Percentiles rank a stretch among this genome's conserved stretches.
phyloP scores from a whole-genome alignment of 2,797 vertebrate species.

The Pteronotus mesoamericanus region DNA sequence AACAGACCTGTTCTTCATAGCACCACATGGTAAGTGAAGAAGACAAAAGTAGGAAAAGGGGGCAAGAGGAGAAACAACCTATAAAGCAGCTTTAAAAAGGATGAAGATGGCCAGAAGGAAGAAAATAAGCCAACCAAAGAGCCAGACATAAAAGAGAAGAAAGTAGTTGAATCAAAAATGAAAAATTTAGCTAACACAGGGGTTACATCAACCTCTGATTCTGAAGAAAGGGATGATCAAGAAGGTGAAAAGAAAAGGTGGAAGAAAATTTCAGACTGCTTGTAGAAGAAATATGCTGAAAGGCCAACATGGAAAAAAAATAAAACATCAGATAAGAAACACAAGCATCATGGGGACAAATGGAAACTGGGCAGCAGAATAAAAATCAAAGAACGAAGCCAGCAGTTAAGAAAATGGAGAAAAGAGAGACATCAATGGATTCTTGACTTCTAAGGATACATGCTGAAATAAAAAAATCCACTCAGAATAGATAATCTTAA shows the following conservation, averaged over 20 bases:
- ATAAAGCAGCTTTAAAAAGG: background rate
- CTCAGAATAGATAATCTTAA: background rate
- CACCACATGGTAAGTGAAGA: constrained; percentile 59
- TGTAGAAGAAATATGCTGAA: background rate
- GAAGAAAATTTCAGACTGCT: background rate
- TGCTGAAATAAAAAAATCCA: background rate
- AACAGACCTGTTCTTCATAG: constrained; percentile 78
- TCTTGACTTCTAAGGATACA: background rate
- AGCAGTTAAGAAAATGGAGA: background rate
- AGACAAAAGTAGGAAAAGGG: background rate
- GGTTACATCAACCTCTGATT: background rate
- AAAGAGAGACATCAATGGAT: background rate
- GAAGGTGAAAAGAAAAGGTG: background rate
- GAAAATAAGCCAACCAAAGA: background rate
- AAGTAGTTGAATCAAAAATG: background rate
- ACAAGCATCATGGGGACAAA: background rate
- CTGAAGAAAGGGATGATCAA: background rate
- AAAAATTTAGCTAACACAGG: background rate
- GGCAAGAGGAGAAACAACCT: background rate
- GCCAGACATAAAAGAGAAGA: background rate
- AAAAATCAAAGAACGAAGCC: background rate
- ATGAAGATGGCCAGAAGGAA: background rate
- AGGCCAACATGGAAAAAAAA: background rate
- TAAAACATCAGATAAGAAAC: background rate
- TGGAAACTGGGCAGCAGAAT: background rate